Base-by-base conservation (phyloP, 2,797 vertebrate species). In the Melanotaenia nigrans region DNA sequence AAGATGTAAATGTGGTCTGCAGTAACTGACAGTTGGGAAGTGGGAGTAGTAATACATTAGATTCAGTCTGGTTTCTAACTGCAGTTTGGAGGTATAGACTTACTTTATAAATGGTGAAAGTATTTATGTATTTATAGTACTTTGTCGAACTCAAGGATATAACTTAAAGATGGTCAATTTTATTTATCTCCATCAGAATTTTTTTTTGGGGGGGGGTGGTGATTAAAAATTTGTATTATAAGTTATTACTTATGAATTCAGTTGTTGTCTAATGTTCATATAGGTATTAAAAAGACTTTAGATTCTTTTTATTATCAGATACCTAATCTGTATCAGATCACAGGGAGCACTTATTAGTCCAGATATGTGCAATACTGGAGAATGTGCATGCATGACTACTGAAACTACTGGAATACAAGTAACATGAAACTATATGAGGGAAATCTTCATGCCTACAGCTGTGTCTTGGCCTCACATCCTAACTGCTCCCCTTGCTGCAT, bases 401-500 rank as follows among this genome's bases (percentile, higher is more conserved):
- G 30, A 78, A 53, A 63, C 66, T 45, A 25, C 40, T 63, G 65
- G 66, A 82, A 79, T 77, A 79, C 71, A 32, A 68, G 61, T 65
- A 82, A 78, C 47, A 72, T 79, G 67, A 86, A 80, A 80, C 76
- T 71, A 81, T 81, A 71, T 42, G 38, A 80, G 75, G 73, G 75
- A 80, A 73, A 72, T 73, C 70, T 72, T 82, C 72, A 30, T 82
- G 72, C 68, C 67, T 89, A 78, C 81, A 81, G 88, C 83, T 85
- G 70, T 79, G 73, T 83, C 77, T 65, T 71, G 70, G 81, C 70
- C 78, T 81, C 79, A 68, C 76, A 84, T 87, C 83, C 80, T 78
- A 83, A 75, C 74, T 84, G 76, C 78, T 87, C 78, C 72, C 70
- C 71, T 78, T 68, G 64, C 84, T 87, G 83, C 45, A 75, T 87